phyloP scores from a whole-genome alignment of 2,113 vertebrate genomes.

The Alectura lathami region DNA sequence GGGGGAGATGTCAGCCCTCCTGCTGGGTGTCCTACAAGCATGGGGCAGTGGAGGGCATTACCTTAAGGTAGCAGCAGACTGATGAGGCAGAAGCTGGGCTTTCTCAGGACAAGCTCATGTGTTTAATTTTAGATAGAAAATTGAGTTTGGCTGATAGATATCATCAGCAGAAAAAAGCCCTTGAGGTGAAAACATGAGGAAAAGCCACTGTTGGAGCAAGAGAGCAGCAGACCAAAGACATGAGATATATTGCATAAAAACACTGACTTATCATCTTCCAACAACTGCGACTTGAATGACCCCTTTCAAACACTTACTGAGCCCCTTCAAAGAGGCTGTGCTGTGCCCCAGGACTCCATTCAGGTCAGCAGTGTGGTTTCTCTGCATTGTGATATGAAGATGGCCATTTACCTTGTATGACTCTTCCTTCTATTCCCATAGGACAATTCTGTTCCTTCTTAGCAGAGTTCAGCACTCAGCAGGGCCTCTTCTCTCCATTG shows the following conservation, averaged over 20 bases:
- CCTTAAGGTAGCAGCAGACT: background rate
- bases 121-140: background rate
- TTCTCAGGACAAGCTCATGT: background rate
- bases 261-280: background rate
- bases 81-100: background rate
- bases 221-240: background rate
- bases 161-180: background rate
- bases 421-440: background rate
- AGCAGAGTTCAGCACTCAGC: background rate
- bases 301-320: background rate
- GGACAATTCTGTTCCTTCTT: background rate
- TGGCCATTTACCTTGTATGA: background rate
- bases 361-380: background rate
- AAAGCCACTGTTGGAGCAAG: background rate
- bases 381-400: background rate
- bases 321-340: background rate
- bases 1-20: background rate
- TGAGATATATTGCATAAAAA: background rate
- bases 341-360: background rate
- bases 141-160: background rate
- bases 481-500: background rate
- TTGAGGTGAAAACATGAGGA: background rate
- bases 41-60: background rate
- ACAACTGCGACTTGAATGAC: background rate
- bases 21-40: background rate